phyloP scores from a whole-genome alignment of 2,888 invertebrate genomes.

The Dasysyrphus albostriatus region DNA sequence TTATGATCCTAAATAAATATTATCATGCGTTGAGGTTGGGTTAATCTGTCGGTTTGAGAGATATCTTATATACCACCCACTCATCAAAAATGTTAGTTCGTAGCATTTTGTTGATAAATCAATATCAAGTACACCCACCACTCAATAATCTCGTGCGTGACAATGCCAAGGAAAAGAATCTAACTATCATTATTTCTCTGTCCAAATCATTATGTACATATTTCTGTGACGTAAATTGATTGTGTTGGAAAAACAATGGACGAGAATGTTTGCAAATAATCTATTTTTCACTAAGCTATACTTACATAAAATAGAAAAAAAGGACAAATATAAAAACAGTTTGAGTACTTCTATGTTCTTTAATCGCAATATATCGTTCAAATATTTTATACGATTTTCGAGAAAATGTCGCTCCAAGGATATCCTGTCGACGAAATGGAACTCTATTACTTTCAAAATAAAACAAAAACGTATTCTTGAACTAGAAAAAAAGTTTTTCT shows the following conservation, averaged over 20 bases:
- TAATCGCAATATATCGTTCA: constrained; percentile 48
- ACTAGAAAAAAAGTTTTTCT: constrained; percentile 13
- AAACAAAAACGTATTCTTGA: constrained; percentile 30
- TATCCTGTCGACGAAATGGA: constrained; percentile 30
- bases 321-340: constrained; percentile 9
- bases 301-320: constrained; percentile 18
- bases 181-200: constrained; percentile 43
- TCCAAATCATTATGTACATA: constrained; percentile 43
- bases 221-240: constrained; percentile 48
- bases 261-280: constrained; percentile 40
- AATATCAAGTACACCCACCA: constrained; percentile 25
- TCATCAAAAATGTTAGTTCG: not conserved
- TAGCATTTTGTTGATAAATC: constrained; percentile 18
- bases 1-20: not conserved
- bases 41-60: not conserved
- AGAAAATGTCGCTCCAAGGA: constrained; percentile 26
- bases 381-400: constrained; percentile 58
- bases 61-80: not conserved
- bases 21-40: not conserved
- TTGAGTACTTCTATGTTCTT: constrained; percentile 38
- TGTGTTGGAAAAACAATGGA: constrained; percentile 42
- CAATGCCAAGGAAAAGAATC: constrained; percentile 21
- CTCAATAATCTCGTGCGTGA: constrained; percentile 32
- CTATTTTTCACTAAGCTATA: constrained; percentile 25
- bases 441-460: constrained; percentile 40